Evolutionary conservation across 2,797 vertebrate genomes (phyloP).

Genomic region (Sebastes reedi): DNA sequence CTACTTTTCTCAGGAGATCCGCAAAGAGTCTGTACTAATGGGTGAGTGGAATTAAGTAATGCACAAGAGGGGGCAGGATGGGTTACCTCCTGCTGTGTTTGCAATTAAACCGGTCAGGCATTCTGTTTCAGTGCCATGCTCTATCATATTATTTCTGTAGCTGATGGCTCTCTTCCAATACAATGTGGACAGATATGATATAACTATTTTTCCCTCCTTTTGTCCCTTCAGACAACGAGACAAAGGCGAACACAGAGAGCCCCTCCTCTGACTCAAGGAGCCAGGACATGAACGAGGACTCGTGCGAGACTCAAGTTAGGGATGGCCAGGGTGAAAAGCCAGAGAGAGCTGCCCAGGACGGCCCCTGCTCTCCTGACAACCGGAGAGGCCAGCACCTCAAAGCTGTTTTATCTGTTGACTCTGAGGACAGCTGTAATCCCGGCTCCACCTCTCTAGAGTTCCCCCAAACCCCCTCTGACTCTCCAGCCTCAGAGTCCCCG

Average conservation of each 20-base stretch:
- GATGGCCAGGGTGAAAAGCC: constrained; percentile 82
- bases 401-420: constrained; percentile 87
- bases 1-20: constrained; percentile 89
- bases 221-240: constrained; percentile 82
- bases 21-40: constrained; percentile 83
- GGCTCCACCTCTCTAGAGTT: constrained; percentile 78
- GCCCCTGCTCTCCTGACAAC: constrained; percentile 82
- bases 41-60: constrained; percentile 80
- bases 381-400: constrained; percentile 84
- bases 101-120: background rate
- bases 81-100: background rate
- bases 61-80: background rate
- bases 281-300: constrained; percentile 92
- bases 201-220: background rate
- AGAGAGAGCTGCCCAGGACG: constrained; percentile 79
- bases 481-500: constrained; percentile 83
- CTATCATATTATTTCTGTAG: background rate
- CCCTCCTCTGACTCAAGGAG: constrained; percentile 89
- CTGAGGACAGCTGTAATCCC: constrained; percentile 87
- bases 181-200: background rate
- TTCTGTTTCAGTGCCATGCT: background rate
- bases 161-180: background rate
- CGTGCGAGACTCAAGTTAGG: constrained; percentile 82
- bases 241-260: constrained; percentile 88
- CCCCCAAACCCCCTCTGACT: constrained; percentile 89